Percentiles rank a stretch among this genome's conserved stretches.
Conservation (phyloP, 2,113 vertebrate genomes). For the Tapirus terrestris region DNA sequence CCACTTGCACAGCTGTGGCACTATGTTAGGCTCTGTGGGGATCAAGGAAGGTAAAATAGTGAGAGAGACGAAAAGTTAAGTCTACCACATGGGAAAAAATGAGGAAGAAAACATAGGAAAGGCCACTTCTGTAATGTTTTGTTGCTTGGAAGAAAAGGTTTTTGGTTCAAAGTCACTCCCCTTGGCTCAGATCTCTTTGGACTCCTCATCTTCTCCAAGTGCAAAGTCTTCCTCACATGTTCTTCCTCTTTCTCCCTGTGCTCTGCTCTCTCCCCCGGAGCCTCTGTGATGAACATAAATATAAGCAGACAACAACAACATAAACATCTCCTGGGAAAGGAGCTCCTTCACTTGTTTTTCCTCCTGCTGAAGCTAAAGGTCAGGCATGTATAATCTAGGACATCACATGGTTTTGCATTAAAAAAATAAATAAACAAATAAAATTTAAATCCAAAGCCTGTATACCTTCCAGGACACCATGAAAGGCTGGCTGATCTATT, state of each 20-base stretch:
- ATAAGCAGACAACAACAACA: not conserved
- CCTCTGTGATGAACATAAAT: not conserved
- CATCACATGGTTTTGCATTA: not conserved
- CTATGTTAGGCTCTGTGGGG: not conserved
- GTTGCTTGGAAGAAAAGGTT: not conserved
- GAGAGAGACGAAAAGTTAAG: not conserved
- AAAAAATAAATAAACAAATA: not conserved
- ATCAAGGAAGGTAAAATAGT: not conserved
- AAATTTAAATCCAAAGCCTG: not conserved
- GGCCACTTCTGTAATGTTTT: not conserved
- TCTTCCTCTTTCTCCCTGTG: not conserved
- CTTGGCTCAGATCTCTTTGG: not conserved
- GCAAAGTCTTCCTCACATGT: not conserved
- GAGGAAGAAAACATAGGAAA: not conserved
- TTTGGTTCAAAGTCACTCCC: not conserved
- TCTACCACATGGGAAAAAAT: not conserved
- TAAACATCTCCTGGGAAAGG: not conserved
- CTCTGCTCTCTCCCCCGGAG: not conserved
- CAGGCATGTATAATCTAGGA: not conserved
- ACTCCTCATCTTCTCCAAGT: not conserved
- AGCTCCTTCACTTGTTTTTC: not conserved
- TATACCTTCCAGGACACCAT: not conserved
- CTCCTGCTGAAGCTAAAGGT: not conserved
- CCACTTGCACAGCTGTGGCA: too few species aligned
- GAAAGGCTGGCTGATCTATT: not conserved